A percentile compares a stretch with the other conserved stretches of the same genome.
Evolutionary conservation across 2,113 vertebrate species (phyloP).

Genomic region (Aleadryas rufinucha): DNA sequence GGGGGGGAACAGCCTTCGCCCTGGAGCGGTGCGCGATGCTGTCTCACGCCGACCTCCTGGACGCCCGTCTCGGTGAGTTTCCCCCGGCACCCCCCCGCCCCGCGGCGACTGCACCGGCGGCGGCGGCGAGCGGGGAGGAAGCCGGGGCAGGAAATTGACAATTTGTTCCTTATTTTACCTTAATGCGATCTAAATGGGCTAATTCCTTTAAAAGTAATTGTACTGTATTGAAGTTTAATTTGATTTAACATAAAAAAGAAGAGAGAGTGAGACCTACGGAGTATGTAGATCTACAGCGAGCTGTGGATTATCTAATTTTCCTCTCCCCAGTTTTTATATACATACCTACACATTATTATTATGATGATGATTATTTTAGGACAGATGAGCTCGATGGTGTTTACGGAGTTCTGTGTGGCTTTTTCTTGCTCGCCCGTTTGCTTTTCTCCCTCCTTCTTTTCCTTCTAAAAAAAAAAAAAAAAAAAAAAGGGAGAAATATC

Average conservation of each 20-base stretch:
- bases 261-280: conserved; percentile 39
- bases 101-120: conserved; percentile 1
- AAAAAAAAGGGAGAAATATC: not conserved
- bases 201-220: conserved; percentile 97
- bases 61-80: conserved; percentile 98
- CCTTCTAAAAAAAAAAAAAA: not conserved
- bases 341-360: not conserved
- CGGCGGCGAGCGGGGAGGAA: conserved; percentile 47
- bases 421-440: not conserved
- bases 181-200: conserved; percentile 90
- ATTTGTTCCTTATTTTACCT: conserved; percentile 90
- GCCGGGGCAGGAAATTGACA: conserved; percentile 85
- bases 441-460: not conserved
- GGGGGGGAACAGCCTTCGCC: conserved; percentile 85
- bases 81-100: conserved; percentile 16
- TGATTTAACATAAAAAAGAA: conserved; percentile 81
- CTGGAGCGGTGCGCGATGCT: conserved; percentile 98
- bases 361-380: conserved; percentile 1
- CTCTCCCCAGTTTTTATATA: not conserved
- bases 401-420: not conserved
- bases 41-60: conserved; percentile 99
- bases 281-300: conserved; percentile 62
- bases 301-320: conserved; percentile 51
- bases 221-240: conserved; percentile 93
- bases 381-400: not conserved